Base-by-base conservation (phyloP, 2,888 invertebrate genomes). In the Thecocarcelia acutangulata region DNA sequence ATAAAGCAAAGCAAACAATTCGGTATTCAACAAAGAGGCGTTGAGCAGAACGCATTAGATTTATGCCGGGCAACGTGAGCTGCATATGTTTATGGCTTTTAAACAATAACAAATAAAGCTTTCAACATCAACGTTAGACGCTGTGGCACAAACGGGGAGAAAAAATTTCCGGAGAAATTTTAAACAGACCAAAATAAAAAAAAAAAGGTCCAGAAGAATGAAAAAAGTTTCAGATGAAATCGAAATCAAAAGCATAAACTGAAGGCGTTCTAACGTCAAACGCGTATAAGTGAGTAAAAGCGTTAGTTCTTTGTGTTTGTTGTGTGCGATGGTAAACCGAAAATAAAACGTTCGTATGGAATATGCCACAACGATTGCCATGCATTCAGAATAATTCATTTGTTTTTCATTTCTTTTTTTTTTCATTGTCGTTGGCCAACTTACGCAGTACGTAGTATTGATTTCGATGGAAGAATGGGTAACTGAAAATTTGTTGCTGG, bases 61-160 rank as follows among this genome's bases (percentile, higher is more conserved):
- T 89, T 89, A 88, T 88, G 87, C 86, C 86, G 84, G 86, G 85
- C 86, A 86, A 89, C 89, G 89, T 89, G 89, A 89, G 89, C 86
- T 89, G 89, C 89, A 89, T 89, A 89, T 89, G 88, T 88, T 89
- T 88, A 89, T 87, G 85, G 87, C 84, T 86, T 68, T 68, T 54
- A 63, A 63, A 56, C 17, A 59, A 40, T n/a, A 69, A 33, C 13
- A 64, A 42, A 61, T 42, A 76, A 33, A 42, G 46, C 59, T 76
- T 59, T 68, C 37, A 54, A 17, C 52, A 61, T 50, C 28, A 58
- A 61, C 73, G 52, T 69, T 69, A 76, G 61, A 80, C 44, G 76
- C 59, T 76, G 66, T 77, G 19, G 3, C 48, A 72, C 77, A 81
- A 84, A 83, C 74, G 79, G 82, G 81, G 81, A 85, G 42, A 28